A percentile compares a stretch with the other conserved stretches of the same genome.
Evolutionary conservation across 2,888 invertebrate genomes (phyloP).

Genomic region (Theretra japonica): DNA sequence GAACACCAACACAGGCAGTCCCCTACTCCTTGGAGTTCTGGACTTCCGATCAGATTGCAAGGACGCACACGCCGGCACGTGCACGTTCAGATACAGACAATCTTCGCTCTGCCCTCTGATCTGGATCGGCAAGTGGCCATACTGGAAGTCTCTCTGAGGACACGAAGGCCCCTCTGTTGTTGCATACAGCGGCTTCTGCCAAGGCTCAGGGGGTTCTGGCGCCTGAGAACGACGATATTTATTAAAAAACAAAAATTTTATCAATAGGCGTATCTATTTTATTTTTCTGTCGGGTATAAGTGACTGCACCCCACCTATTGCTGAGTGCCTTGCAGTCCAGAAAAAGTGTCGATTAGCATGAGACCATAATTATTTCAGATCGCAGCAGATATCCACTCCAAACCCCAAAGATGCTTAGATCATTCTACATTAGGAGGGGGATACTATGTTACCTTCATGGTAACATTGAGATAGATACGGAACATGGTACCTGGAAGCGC

Average conservation of each 20-base stretch:
- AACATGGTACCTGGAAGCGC: conserved; percentile 50
- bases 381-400: too few relatives aligned
- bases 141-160: background rate
- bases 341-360: too few relatives aligned
- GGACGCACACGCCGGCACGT: background rate
- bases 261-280: too few relatives aligned
- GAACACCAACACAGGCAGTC: conserved; percentile 23
- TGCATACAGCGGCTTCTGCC: background rate
- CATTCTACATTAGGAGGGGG: too few relatives aligned
- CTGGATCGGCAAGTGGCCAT: background rate
- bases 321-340: too few relatives aligned
- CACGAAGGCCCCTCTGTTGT: background rate
- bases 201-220: background rate
- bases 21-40: background rate
- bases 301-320: too few relatives aligned
- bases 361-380: too few relatives aligned
- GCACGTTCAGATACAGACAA: background rate
- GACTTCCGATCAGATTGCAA: background rate
- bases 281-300: too few relatives aligned
- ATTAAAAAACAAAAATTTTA: too few relatives aligned
- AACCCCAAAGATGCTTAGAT: too few relatives aligned
- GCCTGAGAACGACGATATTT: background rate
- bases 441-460: too few relatives aligned
- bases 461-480: too few relatives aligned
- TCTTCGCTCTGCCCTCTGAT: background rate